Evolutionary conservation across 2,888 invertebrate genomes (phyloP).

Genomic region (Tubulanus polymorphus): DNA sequence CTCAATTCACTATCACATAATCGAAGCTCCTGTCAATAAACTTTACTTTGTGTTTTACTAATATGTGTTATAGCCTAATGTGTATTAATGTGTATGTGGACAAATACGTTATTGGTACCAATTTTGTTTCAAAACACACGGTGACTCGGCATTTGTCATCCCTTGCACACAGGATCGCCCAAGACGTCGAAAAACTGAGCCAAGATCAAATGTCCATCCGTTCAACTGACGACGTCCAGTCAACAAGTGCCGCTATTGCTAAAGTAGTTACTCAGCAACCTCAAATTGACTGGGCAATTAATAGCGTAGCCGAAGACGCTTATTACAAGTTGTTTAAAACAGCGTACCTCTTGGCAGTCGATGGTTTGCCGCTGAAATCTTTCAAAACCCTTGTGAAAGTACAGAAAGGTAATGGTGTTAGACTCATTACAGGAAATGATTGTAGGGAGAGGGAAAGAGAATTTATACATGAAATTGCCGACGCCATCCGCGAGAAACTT

Average conservation of each 20-base stretch:
- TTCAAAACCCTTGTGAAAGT: neutral
- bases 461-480: neutral
- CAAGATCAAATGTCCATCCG: neutral
- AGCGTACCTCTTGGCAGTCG: neutral
- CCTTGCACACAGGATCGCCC: neutral
- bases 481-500: neutral
- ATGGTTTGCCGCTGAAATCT: neutral
- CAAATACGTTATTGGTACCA: neutral
- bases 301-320: neutral
- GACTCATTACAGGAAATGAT: neutral
- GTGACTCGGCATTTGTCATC: neutral
- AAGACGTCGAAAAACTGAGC: neutral
- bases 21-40: too few relatives aligned
- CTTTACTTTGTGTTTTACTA: too few relatives aligned
- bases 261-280: neutral
- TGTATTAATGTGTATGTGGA: too few relatives aligned
- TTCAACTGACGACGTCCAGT: neutral
- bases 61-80: too few relatives aligned
- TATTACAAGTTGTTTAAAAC: neutral
- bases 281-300: neutral
- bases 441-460: slow-evolving; percentile 1
- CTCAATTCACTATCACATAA: too few relatives aligned
- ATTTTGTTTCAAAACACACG: neutral
- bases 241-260: neutral
- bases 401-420: neutral